These are phyloP conservation scores for Eupithecia exiguata DNA, from an alignment of 2,888 invertebrate species.

Conservation along the genomic window DNA sequence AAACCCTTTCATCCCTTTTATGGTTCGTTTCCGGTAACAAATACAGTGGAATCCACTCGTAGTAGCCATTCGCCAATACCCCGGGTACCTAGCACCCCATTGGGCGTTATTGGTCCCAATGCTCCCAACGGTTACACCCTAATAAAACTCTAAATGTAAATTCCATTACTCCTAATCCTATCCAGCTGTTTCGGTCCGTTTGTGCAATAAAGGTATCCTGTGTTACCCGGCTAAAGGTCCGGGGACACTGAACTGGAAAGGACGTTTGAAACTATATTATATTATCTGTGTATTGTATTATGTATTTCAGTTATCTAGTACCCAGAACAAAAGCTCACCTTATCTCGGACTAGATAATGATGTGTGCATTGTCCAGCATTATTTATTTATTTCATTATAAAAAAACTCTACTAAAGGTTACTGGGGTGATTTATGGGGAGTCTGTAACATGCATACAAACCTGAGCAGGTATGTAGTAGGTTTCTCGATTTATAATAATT, in stretches of 20 bases:
- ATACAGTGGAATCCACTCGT: conserved; percentile 11
- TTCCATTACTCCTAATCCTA: conserved; percentile 32
- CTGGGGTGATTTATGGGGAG: neutral
- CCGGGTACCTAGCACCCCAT: conserved; percentile 20
- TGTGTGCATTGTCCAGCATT: no score
- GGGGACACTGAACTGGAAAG: neutral
- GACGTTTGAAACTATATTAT: neutral
- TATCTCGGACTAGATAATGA: no score
- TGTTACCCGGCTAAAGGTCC: conserved; percentile 22
- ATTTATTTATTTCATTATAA: no score
- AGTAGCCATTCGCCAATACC: conserved; percentile 23
- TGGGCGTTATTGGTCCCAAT: conserved; percentile 16
- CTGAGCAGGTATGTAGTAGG: neutral
- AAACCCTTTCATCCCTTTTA: conserved; percentile 34
- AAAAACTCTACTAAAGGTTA: no score
- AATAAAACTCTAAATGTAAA: conserved; percentile 36
- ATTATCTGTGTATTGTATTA: no score
- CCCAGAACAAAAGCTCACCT: no score
- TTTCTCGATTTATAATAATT: neutral
- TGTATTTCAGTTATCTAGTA: no score
- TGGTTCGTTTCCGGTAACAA: conserved; percentile 6
- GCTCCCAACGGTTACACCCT: conserved; percentile 21
- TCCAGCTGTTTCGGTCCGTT: conserved; percentile 31
- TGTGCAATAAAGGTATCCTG: conserved; percentile 28
- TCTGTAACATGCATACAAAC: neutral